Evolutionary conservation across 2,888 invertebrate genomes (phyloP), one percentile per base, ranked within the genome.

Genomic region (Podotricha telesiphe): DNA sequence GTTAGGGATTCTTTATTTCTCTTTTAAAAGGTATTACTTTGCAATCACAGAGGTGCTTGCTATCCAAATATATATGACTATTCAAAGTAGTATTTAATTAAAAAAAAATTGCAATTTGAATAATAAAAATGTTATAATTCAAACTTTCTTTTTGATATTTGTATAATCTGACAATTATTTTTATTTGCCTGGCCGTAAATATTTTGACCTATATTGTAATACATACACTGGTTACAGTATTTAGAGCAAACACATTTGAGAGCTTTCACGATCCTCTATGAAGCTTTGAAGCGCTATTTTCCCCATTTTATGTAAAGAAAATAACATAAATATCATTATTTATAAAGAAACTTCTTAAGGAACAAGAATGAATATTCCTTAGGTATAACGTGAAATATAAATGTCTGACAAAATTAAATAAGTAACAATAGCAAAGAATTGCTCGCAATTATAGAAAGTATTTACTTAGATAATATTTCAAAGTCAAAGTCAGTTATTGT

Each of bases 211-310:
- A 62, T 48, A 62, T 62, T 62, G 19, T 62, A 62, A 48, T 50
- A 62, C 48, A 11, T 37, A 48, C 61, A 47, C 62, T 37, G 37
- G 48, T 62, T 62, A 28, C 17, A 62, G 48, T 48, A 62, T 62
- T 48, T 62, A 62, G 62, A 62, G 62, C 62, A 48, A 62, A 62
- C 62, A 62, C 28, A 62, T 62, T 62, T 62, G 62, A 62, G 62
- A 50, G 62, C 62, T 62, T 50, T 62, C 62, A 48, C 48, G 48
- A 47, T 62, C 15, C 48, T 62, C 48, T 48, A 37, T 47, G 34
- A 48, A 48, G 62, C 62, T 28, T 6, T 48, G 34, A 48, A 34
- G 48, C 62, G 62, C 48, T 37, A 62, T 19, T 62, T 48, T 48
- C 17, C 34, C 48, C 17, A 47, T 62, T 62, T 62, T 62, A 50